Percentiles rank a stretch among this genome's conserved stretches.
These are phyloP conservation scores for Epirrhoe alternata DNA, from an alignment of 2,888 invertebrate genomes.

Conservation along the genomic window DNA sequence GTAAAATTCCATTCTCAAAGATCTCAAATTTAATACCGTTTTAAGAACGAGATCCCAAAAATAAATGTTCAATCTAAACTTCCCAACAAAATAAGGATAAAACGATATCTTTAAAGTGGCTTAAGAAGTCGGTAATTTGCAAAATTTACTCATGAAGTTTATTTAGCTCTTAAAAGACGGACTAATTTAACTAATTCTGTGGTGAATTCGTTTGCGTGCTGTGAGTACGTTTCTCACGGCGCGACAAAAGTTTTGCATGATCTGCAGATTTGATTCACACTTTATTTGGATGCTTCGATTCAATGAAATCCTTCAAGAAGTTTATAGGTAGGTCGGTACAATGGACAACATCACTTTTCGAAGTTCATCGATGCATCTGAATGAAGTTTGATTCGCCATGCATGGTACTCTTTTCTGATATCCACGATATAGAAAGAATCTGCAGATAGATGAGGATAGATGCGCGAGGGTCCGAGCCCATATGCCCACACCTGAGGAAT, in stretches of 20 bases:
- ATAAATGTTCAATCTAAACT: slow-evolving; percentile 13
- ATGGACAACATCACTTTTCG: too few species aligned
- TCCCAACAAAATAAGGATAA: slow-evolving; percentile 16
- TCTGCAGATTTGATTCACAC: too few species aligned
- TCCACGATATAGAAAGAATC: slow-evolving; percentile 88
- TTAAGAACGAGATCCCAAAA: slow-evolving; percentile 10
- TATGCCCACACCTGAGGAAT: slow-evolving; percentile 88
- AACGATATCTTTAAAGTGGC: slow-evolving; percentile 1
- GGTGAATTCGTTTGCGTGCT: too few species aligned
- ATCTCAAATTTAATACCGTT: slow-evolving; percentile 6
- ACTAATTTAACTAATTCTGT: too few species aligned
- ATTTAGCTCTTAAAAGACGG: slow-evolving; percentile 1
- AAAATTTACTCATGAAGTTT: neutral
- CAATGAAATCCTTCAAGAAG: too few species aligned
- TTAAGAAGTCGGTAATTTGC: neutral
- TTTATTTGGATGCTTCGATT: too few species aligned
- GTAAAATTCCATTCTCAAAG: neutral
- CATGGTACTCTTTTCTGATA: too few species aligned
- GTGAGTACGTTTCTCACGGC: too few species aligned
- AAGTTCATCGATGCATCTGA: too few species aligned
- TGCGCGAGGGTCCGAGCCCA: slow-evolving; percentile 86
- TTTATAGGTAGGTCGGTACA: too few species aligned
- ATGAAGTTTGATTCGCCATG: too few species aligned
- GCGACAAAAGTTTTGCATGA: too few species aligned
- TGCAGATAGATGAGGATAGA: slow-evolving; percentile 88